Base-by-base conservation (phyloP, 1,140 invertebrate species). In the Anastrepha ludens region DNA sequence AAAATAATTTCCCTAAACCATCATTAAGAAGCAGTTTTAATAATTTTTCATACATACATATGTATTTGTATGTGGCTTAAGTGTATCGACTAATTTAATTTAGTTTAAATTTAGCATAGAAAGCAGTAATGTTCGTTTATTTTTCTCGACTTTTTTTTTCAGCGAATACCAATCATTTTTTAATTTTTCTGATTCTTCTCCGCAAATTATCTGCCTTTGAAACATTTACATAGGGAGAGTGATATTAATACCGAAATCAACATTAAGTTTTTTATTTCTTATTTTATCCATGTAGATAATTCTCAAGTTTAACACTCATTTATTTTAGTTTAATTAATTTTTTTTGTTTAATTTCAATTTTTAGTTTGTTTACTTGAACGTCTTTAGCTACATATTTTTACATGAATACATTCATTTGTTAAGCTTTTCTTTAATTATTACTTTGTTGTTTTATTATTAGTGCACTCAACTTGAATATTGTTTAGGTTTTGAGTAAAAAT, bases 1-100 rank as follows among this genome's bases (percentile, higher is more conserved):
- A 74, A 74, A 41, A 15, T 41, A 17, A 44, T 44, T 74, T 7
- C 41, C 39, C 44, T 44, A 74, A 74, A 74, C 67, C 44, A 74
- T 74, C 41, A 44, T 74, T 74, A 74, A 74, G 67, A 47, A 74
- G 67, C 67, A 74, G 47, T 67, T 62, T 17, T 62, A 15, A 15
- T 5, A 13, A 62, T 17, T 62, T 0, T 62, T 17, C 15, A 1
- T 62, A 15, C 4, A 62, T 15, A 62, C 15, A 1, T 62, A 62
- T 58, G 55, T 58, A 58, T 58, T 8, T 58, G 13, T 58, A 58
- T 58, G 13, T 58, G 55, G 29, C 29, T 29, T 29, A 29, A 29
- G 29, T 29, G 29, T 29, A 29, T 29, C 29, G 29, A 29, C 29
- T 29, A 55, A 55, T 55, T 55, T 62, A 11, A 62, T 5, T 62